phyloP scores from a whole-genome alignment of 2,797 vertebrate species.

The Epinephelus coioides region DNA sequence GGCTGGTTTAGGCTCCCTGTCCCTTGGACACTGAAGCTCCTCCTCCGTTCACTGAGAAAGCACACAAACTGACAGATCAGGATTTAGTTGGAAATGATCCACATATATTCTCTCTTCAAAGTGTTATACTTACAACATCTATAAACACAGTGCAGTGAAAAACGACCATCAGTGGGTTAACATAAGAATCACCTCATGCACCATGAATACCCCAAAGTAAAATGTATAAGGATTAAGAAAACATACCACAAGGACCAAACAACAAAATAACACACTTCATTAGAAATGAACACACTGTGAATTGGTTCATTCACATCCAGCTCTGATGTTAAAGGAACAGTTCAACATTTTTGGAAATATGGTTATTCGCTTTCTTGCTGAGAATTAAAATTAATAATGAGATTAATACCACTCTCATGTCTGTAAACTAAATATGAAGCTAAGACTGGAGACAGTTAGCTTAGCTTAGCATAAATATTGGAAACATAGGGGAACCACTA shows the following conservation, averaged over 20 bases:
- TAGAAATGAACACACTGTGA: neutral
- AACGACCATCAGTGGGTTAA: constrained; percentile 24
- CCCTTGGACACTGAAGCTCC: constrained; percentile 51
- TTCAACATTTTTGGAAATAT: constrained; percentile 15
- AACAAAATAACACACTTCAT: neutral
- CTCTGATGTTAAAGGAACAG: constrained; percentile 8
- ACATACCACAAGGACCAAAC: neutral
- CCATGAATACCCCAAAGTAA: neutral
- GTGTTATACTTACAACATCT: neutral
- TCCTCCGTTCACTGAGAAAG: constrained; percentile 62
- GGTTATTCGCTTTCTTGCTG: neutral
- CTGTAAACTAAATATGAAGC: too few relatives aligned
- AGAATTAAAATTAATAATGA: neutral
- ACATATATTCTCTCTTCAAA: neutral
- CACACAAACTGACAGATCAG: constrained; percentile 30
- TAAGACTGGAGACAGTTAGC: neutral
- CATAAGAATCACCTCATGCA: constrained; percentile 36
- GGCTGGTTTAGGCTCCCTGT: constrained; percentile 65
- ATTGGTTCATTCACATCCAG: constrained; percentile 8
- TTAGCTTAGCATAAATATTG: neutral
- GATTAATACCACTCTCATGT: too few relatives aligned
- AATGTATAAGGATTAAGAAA: neutral
- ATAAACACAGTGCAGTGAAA: neutral
- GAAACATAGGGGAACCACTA: neutral
- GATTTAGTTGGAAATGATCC: neutral